Evolutionary conservation across 2,113 vertebrate genomes (phyloP).

Genomic region (Chauna torquata): DNA sequence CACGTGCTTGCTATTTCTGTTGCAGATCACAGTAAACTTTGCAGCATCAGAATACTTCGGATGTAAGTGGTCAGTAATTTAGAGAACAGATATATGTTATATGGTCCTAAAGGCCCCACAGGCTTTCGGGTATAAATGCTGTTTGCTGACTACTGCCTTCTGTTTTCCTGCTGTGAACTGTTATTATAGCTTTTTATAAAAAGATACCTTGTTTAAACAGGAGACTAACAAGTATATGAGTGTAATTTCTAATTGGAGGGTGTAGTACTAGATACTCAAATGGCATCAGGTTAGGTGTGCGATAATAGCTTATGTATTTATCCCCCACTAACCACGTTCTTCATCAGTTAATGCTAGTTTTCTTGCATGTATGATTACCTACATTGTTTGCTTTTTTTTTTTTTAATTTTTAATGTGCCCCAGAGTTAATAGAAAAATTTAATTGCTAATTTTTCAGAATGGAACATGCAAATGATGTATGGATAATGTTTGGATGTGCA

Average conservation of each 20-base stretch:
- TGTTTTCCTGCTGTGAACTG: not conserved
- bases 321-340: not conserved
- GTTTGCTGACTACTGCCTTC: not conserved
- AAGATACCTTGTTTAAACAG: constrained; percentile 3
- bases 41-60: not conserved
- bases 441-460: not conserved
- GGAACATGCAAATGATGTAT: not conserved
- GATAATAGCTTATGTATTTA: not conserved
- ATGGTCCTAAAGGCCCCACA: constrained; percentile 57
- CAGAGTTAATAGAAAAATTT: not conserved
- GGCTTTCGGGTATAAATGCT: constrained; percentile 8
- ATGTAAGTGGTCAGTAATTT: not conserved
- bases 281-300: not conserved
- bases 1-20: not conserved
- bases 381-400: not conserved
- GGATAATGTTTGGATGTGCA: not conserved
- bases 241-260: not conserved
- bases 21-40: not conserved
- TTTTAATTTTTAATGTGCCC: not conserved
- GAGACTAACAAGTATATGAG: not conserved
- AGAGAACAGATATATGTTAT: constrained; percentile 19
- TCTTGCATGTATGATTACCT: not conserved
- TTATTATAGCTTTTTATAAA: not conserved
- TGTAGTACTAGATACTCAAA: not conserved
- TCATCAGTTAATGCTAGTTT: not conserved